Evolutionary conservation across 2,888 invertebrate genomes (phyloP).

Genomic region (Ctenicera cuprea): DNA sequence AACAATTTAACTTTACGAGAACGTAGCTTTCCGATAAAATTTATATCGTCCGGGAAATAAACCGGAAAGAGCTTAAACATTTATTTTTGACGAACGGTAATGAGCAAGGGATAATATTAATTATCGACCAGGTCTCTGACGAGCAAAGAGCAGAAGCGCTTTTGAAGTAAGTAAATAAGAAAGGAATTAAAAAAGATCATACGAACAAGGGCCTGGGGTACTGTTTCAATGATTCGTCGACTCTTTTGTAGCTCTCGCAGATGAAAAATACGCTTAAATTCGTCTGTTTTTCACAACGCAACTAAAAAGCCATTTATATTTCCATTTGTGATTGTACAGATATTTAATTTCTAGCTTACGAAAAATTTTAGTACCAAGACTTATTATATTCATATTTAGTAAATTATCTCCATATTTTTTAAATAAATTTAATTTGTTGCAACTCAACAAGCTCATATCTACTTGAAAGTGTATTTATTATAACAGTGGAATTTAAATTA

Average conservation of each 20-base stretch:
- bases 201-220: slow-evolving; percentile 8
- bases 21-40: not conserved
- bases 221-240: not conserved
- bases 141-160: not conserved
- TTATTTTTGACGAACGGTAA: not conserved
- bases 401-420: too few relatives aligned
- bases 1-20: not conserved
- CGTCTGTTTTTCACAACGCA: not conserved
- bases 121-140: slow-evolving; percentile 4
- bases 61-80: not conserved
- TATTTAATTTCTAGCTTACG: not conserved
- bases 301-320: not conserved
- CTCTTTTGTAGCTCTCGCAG: not conserved
- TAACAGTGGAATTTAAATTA: too few relatives aligned
- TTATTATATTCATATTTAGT: too few relatives aligned
- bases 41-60: not conserved
- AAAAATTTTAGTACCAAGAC: too few relatives aligned
- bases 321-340: not conserved
- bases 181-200: slow-evolving; percentile 22
- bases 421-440: too few relatives aligned
- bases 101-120: slow-evolving; percentile 2
- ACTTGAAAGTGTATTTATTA: too few relatives aligned
- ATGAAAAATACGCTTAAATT: not conserved
- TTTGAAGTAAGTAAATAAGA: slow-evolving; percentile 26
- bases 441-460: too few relatives aligned